Evolutionary conservation across 2,113 vertebrate genomes (phyloP), one percentile per base, ranked within the genome.

Genomic region (Pseudopodoces humilis): DNA sequence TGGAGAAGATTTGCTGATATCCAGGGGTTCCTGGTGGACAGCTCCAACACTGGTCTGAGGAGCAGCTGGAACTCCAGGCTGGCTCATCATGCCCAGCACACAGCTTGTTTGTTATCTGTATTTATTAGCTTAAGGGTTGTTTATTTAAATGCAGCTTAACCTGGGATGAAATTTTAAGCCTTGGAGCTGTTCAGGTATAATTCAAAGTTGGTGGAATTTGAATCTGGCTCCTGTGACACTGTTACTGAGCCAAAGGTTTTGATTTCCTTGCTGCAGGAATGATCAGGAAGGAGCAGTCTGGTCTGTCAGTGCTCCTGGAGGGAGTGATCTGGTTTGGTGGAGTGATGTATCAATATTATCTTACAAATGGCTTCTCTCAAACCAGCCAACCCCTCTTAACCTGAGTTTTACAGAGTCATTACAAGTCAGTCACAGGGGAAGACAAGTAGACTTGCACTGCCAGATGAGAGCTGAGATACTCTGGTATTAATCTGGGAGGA

Each of bases 391-490:
- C 12, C 31, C 69, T 56, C 50, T 58, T 59, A 79, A 41, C 6
- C 19, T 43, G 12, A 8, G 33, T 13, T 90, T 46, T 71, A 25
- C 19, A 47, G 21, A 15, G 13, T 24, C 9, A 4, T 30, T 64
- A 35, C 9, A 24, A 68, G 10, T 6, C 44, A 60, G 0, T n/a
- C 1, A 0, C 19, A 39, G 17, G 18, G 14, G 13, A 60, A n/a
- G n/a, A 72, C 5, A 55, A 43, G 10, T 5, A 76, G n/a, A 17
- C 31, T 27, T 70, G 21, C 30, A 82, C 35, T 44, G 46, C 25
- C 20, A 28, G 10, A 33, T 37, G 52, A 56, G 47, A 90, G 20
- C 44, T 77, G 68, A 30, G 33, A 47, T 39, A 16, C 5, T 35
- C 44, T 71, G 50, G 3, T 30, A 20, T 46, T 74, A 23, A 37